Percentiles rank a stretch among this genome's conserved stretches.
Conservation (phyloP, 2,888 invertebrate species). For the Camponotus fellah region DNA sequence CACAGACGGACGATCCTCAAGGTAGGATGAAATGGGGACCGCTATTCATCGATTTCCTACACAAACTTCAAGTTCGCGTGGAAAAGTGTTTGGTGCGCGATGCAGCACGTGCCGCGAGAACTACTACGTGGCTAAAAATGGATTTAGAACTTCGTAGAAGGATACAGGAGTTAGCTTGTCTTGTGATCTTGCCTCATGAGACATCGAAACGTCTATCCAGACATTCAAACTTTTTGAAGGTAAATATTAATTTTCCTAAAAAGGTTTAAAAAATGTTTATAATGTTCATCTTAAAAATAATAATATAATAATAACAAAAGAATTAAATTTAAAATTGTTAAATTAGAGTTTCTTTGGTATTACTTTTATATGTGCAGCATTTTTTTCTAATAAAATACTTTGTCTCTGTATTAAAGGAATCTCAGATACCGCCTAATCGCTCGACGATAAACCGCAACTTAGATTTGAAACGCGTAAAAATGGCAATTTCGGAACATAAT, state of each 20-base stretch:
- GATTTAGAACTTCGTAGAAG: conserved; percentile 88
- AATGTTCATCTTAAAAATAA: neutral
- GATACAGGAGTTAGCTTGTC: conserved; percentile 89
- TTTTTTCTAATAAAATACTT: conserved; percentile 13
- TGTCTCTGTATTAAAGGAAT: conserved; percentile 72
- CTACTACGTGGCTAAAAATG: conserved; percentile 90
- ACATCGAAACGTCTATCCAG: conserved; percentile 82
- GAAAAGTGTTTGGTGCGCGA: conserved; percentile 92
- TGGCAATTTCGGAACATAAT: conserved; percentile 85
- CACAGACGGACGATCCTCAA: conserved; percentile 81
- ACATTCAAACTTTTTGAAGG: conserved; percentile 83
- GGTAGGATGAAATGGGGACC: conserved; percentile 87
- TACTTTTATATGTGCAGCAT: neutral
- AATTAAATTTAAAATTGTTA: neutral
- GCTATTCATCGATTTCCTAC: conserved; percentile 88
- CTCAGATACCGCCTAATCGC: conserved; percentile 78
- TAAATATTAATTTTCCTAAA: conserved; percentile 52
- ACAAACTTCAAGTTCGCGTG: conserved; percentile 89
- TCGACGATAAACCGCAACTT: conserved; percentile 80
- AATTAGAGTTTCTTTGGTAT: neutral
- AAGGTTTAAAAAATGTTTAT: neutral
- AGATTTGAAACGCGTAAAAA: conserved; percentile 85
- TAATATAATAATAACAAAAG: neutral
- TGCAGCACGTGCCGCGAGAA: conserved; percentile 89
- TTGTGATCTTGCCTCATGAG: conserved; percentile 86